Evolutionary conservation across 2,797 vertebrate species (phyloP), one percentile per base, ranked within the genome.

Genomic region (Neostethus bicornis): DNA sequence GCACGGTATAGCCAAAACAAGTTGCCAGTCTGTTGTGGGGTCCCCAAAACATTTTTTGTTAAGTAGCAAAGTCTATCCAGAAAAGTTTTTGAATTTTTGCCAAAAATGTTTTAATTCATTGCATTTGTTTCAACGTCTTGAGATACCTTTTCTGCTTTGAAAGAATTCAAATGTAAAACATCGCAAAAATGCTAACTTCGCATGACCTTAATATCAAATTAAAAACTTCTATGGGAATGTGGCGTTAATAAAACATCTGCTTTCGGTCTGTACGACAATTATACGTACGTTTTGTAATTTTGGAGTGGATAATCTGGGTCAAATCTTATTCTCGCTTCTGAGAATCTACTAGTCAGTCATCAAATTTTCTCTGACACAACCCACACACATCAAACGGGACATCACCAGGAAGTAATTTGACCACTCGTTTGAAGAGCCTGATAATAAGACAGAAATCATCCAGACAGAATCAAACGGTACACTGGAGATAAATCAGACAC

Each of bases 401-500:
- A 56, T 79, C 72, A 78, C 47, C 46, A 74, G 53, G 48, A 61
- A 64, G 11, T 2, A 48, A 73, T 65, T 56, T 24, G 51, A 76
- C 59, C 75, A 53, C 61, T 75, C 41, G 4, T 64, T 73, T 80
- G 29, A 51, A 84, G 79, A 74, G 64, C 64, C 58, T 49, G 75
- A 79, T 83, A 80, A 80, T 83, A 75, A 61, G 55, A 38, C 47
- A 58, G 45, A 65, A 57, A 73, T 66, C 57, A 20, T 56, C 13
- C 28, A 25, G n/a, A 54, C 34, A 20, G 58, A 68, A 82, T 84
- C 69, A 66, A 66, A 70, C 26, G 4, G 42, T 5, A 28, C 75
- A 72, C 66, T 71, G 52, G 60, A 81, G 61, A 83, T 69, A 66
- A 80, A 86, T 85, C 55, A 76, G 61, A 61, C 51, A n/a, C 63